These are phyloP conservation scores for Marasmarcha lunaedactyla DNA, from an alignment of 2,888 invertebrate genomes.

Conservation along the genomic window DNA sequence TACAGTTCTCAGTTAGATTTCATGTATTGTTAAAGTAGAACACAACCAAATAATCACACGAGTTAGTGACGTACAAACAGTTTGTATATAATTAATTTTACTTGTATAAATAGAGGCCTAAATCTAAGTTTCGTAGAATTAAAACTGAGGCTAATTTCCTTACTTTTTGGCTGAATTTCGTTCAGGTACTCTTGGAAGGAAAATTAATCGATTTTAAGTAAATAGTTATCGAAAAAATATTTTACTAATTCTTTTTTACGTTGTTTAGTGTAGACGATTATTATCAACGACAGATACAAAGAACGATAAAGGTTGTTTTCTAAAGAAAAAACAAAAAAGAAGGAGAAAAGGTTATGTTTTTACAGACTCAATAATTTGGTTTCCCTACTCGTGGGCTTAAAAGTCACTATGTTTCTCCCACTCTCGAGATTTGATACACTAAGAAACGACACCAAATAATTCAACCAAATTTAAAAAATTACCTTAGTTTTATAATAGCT, in stretches of 20 bases:
- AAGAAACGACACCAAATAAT: too few species aligned
- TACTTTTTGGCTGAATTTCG: slow-evolving; percentile 27
- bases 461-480: too few species aligned
- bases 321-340: too few species aligned
- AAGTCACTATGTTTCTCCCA: too few species aligned
- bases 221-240: not conserved
- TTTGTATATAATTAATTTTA: slow-evolving; percentile 11
- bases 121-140: slow-evolving; percentile 3
- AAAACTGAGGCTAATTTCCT: slow-evolving; percentile 3
- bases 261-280: slow-evolving; percentile 6
- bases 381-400: too few species aligned
- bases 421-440: too few species aligned
- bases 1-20: slow-evolving; percentile 33
- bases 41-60: slow-evolving; percentile 67
- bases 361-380: too few species aligned
- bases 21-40: slow-evolving; percentile 46
- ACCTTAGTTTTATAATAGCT: too few species aligned
- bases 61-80: slow-evolving; percentile 40
- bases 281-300: too few species aligned
- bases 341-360: too few species aligned
- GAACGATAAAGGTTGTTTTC: not conserved
- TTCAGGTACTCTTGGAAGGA: slow-evolving; percentile 52
- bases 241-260: not conserved
- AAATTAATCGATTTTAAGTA: slow-evolving; percentile 22
- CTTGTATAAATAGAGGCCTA: slow-evolving; percentile 11